Evolutionary conservation across 2,888 invertebrate genomes (phyloP).

Genomic region (Minunthozetes semirufus): DNA sequence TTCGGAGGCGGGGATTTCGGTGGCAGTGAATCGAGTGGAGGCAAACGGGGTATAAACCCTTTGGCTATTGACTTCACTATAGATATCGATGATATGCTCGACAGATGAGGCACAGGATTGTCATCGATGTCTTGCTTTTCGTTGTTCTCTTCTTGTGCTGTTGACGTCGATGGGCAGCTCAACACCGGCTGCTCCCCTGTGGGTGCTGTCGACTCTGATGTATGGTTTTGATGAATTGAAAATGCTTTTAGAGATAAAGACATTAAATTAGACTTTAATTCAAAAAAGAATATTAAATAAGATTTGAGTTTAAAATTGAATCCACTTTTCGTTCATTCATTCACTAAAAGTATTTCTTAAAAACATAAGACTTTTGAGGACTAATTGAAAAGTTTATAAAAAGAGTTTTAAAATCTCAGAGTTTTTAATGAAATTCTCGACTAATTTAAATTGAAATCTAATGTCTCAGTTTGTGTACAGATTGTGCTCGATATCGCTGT

Average conservation of each 20-base stretch:
- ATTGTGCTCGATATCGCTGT: too few species aligned
- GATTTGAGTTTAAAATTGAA: too few species aligned
- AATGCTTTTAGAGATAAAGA: not conserved
- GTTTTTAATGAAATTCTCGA: too few species aligned
- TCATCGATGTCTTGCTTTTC: not conserved
- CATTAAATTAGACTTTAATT: not conserved
- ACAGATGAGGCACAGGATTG: not conserved
- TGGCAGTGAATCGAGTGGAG: not conserved
- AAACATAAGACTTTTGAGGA: too few species aligned
- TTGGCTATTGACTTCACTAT: not conserved
- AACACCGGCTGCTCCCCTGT: not conserved
- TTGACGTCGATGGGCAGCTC: not conserved
- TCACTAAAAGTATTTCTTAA: too few species aligned
- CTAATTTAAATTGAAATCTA: too few species aligned
- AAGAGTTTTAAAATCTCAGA: too few species aligned
- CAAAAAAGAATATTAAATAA: too few species aligned
- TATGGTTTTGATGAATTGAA: not conserved
- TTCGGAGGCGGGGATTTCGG: not conserved
- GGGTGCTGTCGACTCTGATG: not conserved
- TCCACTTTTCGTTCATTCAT: too few species aligned
- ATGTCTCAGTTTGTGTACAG: too few species aligned
- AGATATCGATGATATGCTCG: not conserved
- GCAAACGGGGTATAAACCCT: constrained; percentile 18
- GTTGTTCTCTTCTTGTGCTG: not conserved
- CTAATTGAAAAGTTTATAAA: too few species aligned